Base-by-base conservation (phyloP, 2,113 vertebrate species). In the Coreoperca whiteheadi region DNA sequence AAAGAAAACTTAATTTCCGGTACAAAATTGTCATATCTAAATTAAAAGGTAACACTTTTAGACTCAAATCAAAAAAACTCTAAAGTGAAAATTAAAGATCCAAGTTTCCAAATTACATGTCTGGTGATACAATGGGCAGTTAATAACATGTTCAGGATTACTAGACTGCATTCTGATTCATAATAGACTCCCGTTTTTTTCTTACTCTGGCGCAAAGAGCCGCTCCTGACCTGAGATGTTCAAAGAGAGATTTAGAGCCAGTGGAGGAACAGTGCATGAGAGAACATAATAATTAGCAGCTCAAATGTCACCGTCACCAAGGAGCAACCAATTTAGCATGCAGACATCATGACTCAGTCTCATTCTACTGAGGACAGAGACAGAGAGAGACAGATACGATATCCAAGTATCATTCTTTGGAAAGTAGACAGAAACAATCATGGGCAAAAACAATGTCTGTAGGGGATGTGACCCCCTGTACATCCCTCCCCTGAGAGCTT, bases 201-300 rank as follows among this genome's bases (percentile, higher is more conserved):
- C 37, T 65, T n/a, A 48, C 14, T 65, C 25, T 41, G 43, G 70
- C n/a, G 74, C 81, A 88, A 85, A 78, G 23, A 28, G 37, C 51
- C 28, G 21, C 61, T 84, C 63, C 80, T 85, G 81, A 92, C 79
- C 88, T 60, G 72, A 84, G 86, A 88, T 88, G 77, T 88, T 91
- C 81, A 84, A 68, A 78, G 63, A 89, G 80, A 85, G 60, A 83
- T 90, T 87, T 87, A 60, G 54, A 88, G 87, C 37, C 53, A 37
- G 69, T n/a, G 32, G 81, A 90, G 65, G 83, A 91, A 81, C 68
- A 68, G 73, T 60, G 87, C 80, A 88, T 77, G 81, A 88, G 88
- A 83, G 89, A 89, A 93, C 88, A 89, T 90, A 89, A 91, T 89
- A 92, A 94, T 90, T 91, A 91, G 85, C 34, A 46, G 83, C 91